Evolutionary conservation across 2,113 vertebrate species (phyloP).

Genomic region (Peucedramus taeniatus): DNA sequence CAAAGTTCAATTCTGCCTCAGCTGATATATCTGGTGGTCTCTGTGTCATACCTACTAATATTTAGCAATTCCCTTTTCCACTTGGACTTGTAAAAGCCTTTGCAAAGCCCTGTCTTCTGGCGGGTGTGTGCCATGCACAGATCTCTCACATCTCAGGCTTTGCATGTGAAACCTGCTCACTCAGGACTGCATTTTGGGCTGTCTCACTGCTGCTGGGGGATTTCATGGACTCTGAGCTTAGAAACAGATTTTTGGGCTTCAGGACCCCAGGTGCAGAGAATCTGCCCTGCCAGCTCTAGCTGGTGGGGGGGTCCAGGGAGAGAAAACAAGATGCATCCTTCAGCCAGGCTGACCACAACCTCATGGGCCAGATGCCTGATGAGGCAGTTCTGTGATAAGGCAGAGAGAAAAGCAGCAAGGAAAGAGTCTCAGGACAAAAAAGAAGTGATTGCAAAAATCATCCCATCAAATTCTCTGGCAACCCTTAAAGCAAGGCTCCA

Average conservation of each 20-base stretch:
- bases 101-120: background rate
- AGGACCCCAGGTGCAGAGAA: background rate
- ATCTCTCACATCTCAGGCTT: background rate
- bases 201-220: background rate
- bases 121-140: background rate
- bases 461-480: background rate
- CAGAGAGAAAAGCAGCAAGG: background rate
- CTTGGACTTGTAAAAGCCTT: background rate
- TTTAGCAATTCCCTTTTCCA: background rate
- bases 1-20: background rate
- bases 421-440: background rate
- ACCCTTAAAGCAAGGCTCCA: background rate
- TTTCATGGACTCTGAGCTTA: background rate
- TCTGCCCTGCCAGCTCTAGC: background rate
- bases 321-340: background rate
- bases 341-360: background rate
- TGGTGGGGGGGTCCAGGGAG: background rate
- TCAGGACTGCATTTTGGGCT: rapidly evolving
- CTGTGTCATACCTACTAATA: background rate
- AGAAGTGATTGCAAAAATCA: background rate
- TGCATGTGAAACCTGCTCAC: background rate
- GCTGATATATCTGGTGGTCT: background rate
- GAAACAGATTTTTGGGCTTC: background rate
- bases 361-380: background rate
- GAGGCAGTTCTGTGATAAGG: background rate